Base-by-base conservation (phyloP, 2,797 vertebrate species). In the Rhynchonycteris naso region DNA sequence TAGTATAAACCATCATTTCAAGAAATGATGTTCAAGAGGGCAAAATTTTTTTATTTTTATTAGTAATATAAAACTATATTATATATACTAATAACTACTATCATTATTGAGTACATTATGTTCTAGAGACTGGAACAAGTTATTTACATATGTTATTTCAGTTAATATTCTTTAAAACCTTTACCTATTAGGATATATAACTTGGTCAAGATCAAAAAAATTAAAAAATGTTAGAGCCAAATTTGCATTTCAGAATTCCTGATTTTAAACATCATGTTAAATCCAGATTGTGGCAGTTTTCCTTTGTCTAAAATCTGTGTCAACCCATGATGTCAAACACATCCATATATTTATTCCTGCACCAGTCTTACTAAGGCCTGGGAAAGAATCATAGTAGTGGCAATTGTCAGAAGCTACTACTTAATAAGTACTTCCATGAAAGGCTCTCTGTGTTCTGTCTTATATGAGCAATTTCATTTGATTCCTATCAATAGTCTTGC, bases 121-220 rank as follows among this genome's bases (percentile, higher is more conserved):
- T 88, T 87, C 56, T 92, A 43, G 58, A 22, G 47, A 79, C 26
- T 58, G 56, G 14, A 13, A 65, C 24, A 91, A 52, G 7, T 76
- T n/a, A 89, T 87, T 95, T 84, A 71, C n/a, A 72, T 58, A 19
- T 65, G 50, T 90, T 90, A 81, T 88, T 82, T 85, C 61, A 66
- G 10, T 33, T 84, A 74, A 75, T 85, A 68, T 0, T 63, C 21
- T 19, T 81, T 83, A 90, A 91, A 87, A 59, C 50, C 3, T 87
- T 92, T 72, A 35, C 11, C 33, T 92, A 7, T 38, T 65, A 85
- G 38, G 52, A 80, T 79, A 35, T 2, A 10, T 58, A 38, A 59
- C 26, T 58, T 78, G 28, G 76, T 19, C 8, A 92, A 83, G 38
- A 58, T 87, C 38, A 79, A 84, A 52, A 16, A 81, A 61, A 26